Evolutionary conservation across 1,140 invertebrate species (phyloP).

Genomic region (Tyrophagus putrescentiae): DNA sequence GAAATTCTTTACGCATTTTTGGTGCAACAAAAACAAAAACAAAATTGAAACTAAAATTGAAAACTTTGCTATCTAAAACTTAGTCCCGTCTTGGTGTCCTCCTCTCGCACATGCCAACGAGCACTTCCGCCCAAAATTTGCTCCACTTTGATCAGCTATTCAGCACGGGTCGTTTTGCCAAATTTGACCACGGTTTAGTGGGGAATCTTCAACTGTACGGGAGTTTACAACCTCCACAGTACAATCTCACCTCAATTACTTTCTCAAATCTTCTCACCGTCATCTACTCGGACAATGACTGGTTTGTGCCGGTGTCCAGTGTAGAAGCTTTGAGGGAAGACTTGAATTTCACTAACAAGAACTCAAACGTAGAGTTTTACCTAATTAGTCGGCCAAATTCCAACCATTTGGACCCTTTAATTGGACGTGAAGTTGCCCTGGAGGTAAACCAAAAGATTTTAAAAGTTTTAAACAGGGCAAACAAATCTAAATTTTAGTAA

Average conservation of each 20-base stretch:
- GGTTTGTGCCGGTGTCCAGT: background rate
- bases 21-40: too few relatives aligned
- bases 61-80: too few relatives aligned
- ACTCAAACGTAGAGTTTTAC: background rate
- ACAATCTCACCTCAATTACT: constrained; percentile 12
- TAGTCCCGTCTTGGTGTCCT: constrained; percentile 43
- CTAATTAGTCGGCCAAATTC: background rate
- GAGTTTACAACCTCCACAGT: background rate
- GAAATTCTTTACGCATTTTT: too few relatives aligned
- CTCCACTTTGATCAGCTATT: constrained; percentile 40
- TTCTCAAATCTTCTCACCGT: background rate
- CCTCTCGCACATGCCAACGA: constrained; percentile 61
- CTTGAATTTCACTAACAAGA: too few relatives aligned
- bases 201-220: constrained; percentile 15
- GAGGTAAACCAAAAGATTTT: background rate
- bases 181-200: background rate
- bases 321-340: background rate
- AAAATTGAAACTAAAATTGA: too few relatives aligned
- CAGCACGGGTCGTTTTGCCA: background rate
- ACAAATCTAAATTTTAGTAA: too few relatives aligned
- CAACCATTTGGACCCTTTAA: constrained; percentile 2
- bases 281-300: constrained; percentile 8
- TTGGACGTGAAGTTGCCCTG: background rate
- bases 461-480: too few relatives aligned
- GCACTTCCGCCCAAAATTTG: constrained; percentile 58